Conservation (phyloP, 2,113 vertebrate species). For the Poeciliopsis occidentalis region DNA sequence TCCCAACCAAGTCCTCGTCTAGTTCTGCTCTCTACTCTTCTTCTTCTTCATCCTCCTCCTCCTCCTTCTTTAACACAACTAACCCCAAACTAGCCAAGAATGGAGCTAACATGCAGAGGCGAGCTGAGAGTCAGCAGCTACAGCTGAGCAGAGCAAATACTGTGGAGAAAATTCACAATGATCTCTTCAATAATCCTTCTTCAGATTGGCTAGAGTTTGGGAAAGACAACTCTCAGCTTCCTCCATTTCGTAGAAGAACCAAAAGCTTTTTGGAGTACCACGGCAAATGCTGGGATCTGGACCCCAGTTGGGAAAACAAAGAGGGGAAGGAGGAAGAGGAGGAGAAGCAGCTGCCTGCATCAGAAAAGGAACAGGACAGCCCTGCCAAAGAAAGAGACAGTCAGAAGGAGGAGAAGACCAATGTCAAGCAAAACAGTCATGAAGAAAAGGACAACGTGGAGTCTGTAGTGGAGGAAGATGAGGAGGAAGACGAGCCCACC, state of each 20-base stretch:
- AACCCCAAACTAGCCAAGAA: slow-evolving; percentile 97
- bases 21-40: slow-evolving; percentile 77
- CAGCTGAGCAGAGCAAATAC: slow-evolving; percentile 84
- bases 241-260: slow-evolving; percentile 83
- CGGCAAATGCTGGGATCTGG: slow-evolving; percentile 87
- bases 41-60: slow-evolving; percentile 54
- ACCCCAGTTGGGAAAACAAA: slow-evolving; percentile 69
- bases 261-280: slow-evolving; percentile 96
- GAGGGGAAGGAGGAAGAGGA: slow-evolving; percentile 64
- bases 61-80: slow-evolving; percentile 77
- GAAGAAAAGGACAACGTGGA: slow-evolving; percentile 60
- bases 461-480: slow-evolving; percentile 41
- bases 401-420: slow-evolving; percentile 79
- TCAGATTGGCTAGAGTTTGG: slow-evolving; percentile 88
- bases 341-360: slow-evolving; percentile 61
- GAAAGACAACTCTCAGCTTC: slow-evolving; percentile 84
- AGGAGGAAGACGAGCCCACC: slow-evolving; percentile 56
- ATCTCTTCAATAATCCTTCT: slow-evolving; percentile 72
- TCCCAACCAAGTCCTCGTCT: slow-evolving; percentile 81
- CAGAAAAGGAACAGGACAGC: slow-evolving; percentile 72
- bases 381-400: slow-evolving; percentile 71
- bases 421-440: slow-evolving; percentile 59
- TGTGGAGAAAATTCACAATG: slow-evolving; percentile 78
- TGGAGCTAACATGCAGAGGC: slow-evolving; percentile 95
- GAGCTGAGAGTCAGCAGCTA: slow-evolving; percentile 91